These are phyloP conservation scores for Andrena fulva DNA, from an alignment of 2,888 invertebrate genomes.

Conservation along the genomic window DNA sequence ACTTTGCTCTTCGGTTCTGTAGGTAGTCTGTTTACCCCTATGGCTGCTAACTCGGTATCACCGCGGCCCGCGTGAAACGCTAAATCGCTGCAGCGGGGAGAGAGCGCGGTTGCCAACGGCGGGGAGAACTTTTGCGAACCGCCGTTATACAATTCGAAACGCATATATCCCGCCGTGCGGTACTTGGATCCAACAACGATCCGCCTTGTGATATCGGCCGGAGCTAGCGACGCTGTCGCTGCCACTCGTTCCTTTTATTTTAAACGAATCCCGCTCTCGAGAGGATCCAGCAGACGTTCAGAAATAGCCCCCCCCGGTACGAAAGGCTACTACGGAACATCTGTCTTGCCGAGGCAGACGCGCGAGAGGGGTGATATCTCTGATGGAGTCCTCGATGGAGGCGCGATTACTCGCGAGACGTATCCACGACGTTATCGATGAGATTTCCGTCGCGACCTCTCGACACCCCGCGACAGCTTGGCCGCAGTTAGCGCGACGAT, in stretches of 20 bases:
- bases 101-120: neutral
- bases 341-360: conserved; percentile 8
- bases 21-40: conserved; percentile 18
- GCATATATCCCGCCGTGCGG: neutral
- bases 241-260: conserved; percentile 16
- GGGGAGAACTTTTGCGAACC: too few relatives aligned
- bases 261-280: conserved; percentile 10
- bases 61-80: conserved; percentile 15
- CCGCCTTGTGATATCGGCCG: neutral
- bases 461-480: conserved; percentile 9
- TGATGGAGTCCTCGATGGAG: neutral
- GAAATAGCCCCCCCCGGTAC: conserved; percentile 32
- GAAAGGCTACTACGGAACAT: conserved; percentile 35
- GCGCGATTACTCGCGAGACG: neutral
- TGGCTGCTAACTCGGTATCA: conserved; percentile 6
- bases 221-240: neutral
- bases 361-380: neutral
- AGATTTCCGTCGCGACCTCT: conserved; percentile 22
- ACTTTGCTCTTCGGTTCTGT: conserved; percentile 40
- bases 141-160: too few relatives aligned
- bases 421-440: neutral
- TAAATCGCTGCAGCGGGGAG: neutral
- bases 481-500: conserved; percentile 5
- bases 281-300: conserved; percentile 42
- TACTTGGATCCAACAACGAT: neutral